Evolutionary conservation across 2,113 vertebrate genomes (phyloP).

Genomic region (Columbina picui): DNA sequence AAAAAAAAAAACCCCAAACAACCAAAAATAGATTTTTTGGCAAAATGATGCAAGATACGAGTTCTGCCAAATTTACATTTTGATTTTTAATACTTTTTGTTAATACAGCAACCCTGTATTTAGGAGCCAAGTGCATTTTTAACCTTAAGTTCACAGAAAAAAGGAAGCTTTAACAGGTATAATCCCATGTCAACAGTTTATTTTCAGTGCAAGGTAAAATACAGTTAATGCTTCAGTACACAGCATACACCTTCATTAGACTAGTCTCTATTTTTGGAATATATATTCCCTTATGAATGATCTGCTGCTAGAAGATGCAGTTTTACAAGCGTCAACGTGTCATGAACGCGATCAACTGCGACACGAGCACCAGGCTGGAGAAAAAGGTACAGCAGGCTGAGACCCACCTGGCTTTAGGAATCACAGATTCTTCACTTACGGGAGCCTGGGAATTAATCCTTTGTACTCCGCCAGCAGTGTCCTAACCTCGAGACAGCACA

Average conservation of each 20-base stretch:
- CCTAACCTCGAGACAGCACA: neutral
- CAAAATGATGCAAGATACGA: neutral
- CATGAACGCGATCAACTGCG: neutral
- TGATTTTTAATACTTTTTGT: neutral
- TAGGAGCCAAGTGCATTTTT: neutral
- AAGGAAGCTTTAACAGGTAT: conserved; percentile 43
- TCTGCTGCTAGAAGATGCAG: neutral
- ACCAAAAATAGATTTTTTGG: neutral
- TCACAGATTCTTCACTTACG: neutral
- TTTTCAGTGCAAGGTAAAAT: conserved; percentile 54
- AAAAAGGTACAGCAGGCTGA: neutral
- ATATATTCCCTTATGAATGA: neutral
- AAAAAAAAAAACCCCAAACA: neutral
- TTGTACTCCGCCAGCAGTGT: neutral
- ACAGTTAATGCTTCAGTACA: conserved; percentile 45
- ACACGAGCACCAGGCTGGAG: neutral
- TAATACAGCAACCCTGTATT: neutral
- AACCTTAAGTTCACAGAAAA: neutral
- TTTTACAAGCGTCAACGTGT: neutral
- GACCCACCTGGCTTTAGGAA: neutral
- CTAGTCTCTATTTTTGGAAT: neutral
- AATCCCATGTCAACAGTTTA: conserved; percentile 56
- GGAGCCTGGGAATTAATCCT: neutral
- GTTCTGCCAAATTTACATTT: neutral
- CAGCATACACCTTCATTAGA: conserved; percentile 31